Base-by-base conservation (phyloP, 2,888 invertebrate genomes). In the Drosophila parthenogenetica region DNA sequence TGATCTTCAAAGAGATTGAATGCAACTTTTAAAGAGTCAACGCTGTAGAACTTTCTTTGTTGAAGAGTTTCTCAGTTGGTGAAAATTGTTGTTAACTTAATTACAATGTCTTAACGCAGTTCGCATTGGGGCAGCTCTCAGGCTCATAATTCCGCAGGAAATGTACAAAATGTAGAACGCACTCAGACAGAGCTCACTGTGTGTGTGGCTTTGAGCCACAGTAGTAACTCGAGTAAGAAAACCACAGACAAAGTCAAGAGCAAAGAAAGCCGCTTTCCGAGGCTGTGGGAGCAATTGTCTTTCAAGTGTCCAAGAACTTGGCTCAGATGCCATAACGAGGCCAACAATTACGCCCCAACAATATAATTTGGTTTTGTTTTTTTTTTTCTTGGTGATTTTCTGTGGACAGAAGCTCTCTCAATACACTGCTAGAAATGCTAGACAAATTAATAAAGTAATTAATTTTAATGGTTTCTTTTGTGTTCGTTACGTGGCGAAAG, bases 261-360 rank as follows among this genome's bases (percentile, higher is more conserved):
- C 37, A 64, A 80, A 85, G 86, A 82, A 83, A 88, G 88, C 84
- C 40, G 61, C 10, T 17, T 42, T 32, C 37, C n/a, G 64, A 61
- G 83, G 77, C 88, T 86, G 82, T 83, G 82, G 89, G 89, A 83
- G 88, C 86, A 79, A 86, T 73, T 87, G 84, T 74, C 84, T 86
- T 49, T 79, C 57, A 67, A 82, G 67, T 81, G 76, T 57, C 61
- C 35, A 78, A 81, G 82, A 80, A 81, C 78, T 64, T 62, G 45
- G 42, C 55, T 39, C 59, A 54, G 25, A 45, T 40, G 55, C 25
- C 37, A 46, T 63, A 82, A 83, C 71, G 82, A 68, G 82, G 82
- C 78, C 89, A 88, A 81, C 84, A 87, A 88, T 83, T 88, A 83
- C 87, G 89, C 88, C 87, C 74, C 69, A 76, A 74, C 88, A 80